Base-by-base conservation (phyloP, 2,797 vertebrate species). In the Etheostoma nigrum region DNA sequence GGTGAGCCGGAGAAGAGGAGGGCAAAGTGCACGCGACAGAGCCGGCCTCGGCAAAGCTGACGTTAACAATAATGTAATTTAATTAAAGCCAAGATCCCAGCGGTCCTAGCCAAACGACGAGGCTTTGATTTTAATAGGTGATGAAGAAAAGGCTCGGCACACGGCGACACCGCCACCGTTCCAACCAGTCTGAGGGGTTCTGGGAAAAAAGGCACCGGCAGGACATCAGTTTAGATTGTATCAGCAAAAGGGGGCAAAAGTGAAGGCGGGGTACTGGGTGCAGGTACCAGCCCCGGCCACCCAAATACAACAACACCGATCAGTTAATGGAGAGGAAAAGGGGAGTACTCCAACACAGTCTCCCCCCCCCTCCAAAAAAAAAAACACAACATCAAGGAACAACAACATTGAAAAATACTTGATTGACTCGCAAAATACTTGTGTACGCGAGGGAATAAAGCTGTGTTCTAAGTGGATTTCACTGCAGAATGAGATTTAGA, bases 61-160 rank as follows among this genome's bases (percentile, higher is more conserved):
- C 95, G 93, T 95, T 96, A 95, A 95, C 95, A 95, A 93, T 95
- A 95, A 96, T 95, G 93, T 94, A 92, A 94, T 92, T 94, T 96
- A 96, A 96, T 95, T 95, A 95, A 95, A 94, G 91, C 85, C 74
- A 48, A 74, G 90, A 92, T 92, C 91, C 86, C 85, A 55, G 82
- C 89, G 81, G 70, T 89, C 78, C 67, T 82, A 62, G 65, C 76
- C 79, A 64, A 79, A 71, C 64, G 23, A 76, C 40, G 53, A 16
- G 67, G 72, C 85, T 88, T 94, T 95, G 93, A 95, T 94, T 94
- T 87, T 95, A 95, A 95, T 95, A 90, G 86, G 92, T 83, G 89
- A 91, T 94, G 92, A 94, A 92, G 89, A 95, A 92, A 88, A 82
- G 70, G 82, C 78, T 76, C 33, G 49, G 78, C 78, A 45, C 74